Evolutionary conservation across 2,113 vertebrate genomes (phyloP), one percentile per base, ranked within the genome.

Genomic region (Ceyx margarethae): DNA sequence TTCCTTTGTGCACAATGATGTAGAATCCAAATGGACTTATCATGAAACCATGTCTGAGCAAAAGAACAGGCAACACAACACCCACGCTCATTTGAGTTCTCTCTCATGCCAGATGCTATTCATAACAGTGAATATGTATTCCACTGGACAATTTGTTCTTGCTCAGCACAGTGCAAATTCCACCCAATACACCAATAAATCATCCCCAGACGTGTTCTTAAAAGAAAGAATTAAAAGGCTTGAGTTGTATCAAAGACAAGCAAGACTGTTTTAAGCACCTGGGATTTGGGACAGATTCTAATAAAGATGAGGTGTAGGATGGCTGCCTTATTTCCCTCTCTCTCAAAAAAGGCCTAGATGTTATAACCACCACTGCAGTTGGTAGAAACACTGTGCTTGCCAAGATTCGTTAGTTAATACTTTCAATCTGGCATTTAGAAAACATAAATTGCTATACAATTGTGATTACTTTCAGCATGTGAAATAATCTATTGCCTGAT

Each of bases 391-490:
- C 35, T 33, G 22, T 6, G 43, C 87, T 74, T 93, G 93, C 93
- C 91, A 89, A 80, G 81, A 87, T 67, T 87, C 8, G 13, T 87
- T 67, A 85, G 89, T 72, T 96, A 94, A 85, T 91, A 95, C 91
- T 95, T 94, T 89, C 79, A 78, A 35, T 40, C 65, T 87, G 92
- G 91, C 85, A 77, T 94, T 91, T 83, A 60, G 61, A 78, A 96
- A 93, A 93, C 43, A 37, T 85, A 91, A 87, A 91, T 91, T 77
- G 57, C 85, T 83, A 37, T 71, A 83, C 85, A 92, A 93, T 60
- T 91, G 95, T 93, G 89, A 93, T 93, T 93, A 91, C 71, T 90
- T 93, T 93, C 72, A 91, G 89, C n/a, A 60, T 51, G 58, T 68
- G 87, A 92, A 93, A 85, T 89, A 93, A 92, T 89, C 60, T 92